Percentiles rank a stretch among this genome's conserved stretches.
These are phyloP conservation scores for Diplazon laetatorius DNA, from an alignment of 2,888 invertebrate genomes.

Conservation along the genomic window DNA sequence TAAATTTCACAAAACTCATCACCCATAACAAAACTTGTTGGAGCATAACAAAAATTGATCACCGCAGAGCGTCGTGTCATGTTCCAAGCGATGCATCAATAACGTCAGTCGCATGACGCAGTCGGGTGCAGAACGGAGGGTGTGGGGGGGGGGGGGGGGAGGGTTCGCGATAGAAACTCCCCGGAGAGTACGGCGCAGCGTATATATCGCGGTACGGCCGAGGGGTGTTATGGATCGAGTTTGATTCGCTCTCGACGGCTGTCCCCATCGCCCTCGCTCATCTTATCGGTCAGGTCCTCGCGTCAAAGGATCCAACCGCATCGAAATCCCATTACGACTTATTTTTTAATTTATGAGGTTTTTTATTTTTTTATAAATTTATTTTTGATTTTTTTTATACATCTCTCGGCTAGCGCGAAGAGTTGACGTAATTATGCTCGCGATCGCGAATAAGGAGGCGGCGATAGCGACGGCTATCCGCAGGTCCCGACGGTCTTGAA, in stretches of 20 bases:
- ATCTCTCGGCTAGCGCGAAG: constrained; percentile 20
- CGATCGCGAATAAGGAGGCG: constrained; percentile 2
- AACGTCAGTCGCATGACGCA: constrained; percentile 10
- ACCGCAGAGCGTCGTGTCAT: background rate
- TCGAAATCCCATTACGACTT: constrained; percentile 43
- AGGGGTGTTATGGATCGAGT: constrained; percentile 11
- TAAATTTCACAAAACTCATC: background rate
- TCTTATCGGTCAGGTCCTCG: constrained; percentile 14
- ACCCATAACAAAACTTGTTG: background rate
- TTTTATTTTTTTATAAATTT: background rate
- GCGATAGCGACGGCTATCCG: background rate
- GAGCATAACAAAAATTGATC: background rate
- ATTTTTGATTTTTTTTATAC: background rate
- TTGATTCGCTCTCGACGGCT: background rate
- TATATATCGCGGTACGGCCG: constrained; percentile 1
- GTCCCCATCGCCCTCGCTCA: constrained; percentile 14
- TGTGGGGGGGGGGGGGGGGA: too few species aligned
- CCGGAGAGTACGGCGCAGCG: background rate
- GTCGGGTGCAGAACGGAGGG: too few species aligned
- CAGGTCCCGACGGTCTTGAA: constrained; percentile 20
- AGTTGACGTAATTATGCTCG: constrained; percentile 49
- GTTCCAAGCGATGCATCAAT: constrained; percentile 10
- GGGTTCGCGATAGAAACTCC: background rate
- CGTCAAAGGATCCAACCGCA: constrained; percentile 23
- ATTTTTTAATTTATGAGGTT: too few species aligned